Evolutionary conservation across 2,888 invertebrate genomes (phyloP), one percentile per base, ranked within the genome.

Genomic region (Acronicta aceris): DNA sequence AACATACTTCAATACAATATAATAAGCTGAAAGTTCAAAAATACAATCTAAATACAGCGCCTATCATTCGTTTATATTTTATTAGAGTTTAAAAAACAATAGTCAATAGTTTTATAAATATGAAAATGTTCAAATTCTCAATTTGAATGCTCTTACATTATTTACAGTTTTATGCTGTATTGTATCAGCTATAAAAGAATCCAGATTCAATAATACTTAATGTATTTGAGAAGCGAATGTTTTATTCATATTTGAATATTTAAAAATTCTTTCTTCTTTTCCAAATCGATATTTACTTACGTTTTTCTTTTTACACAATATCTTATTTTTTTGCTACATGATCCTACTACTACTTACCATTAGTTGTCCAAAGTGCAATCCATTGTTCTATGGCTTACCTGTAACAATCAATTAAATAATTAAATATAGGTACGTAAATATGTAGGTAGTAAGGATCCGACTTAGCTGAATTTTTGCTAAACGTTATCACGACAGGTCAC

Each of bases 231-330:
- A 64, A 48, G 45, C 17, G 41, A 8, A 63, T 65, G 53, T 66
- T 66, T 74, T 66, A 74, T 69, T 66, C 59, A 66, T 66, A 36
- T 57, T 59, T 51, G n/a, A 30, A 5, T 27, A 47, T 65, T 65
- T 53, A 53, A 41, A 61, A 62, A 46, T 27, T 27, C 30, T 16
- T 59, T 62, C 33, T 45, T 56, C 25, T 50, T 8, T 41, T 52
- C 5, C 15, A 41, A 8, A 5, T 36, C 6, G 6, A 42, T 65
- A 16, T 17, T 50, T 21, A 41, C 10, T 2, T 17, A n/a, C 16
- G 27, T 27, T 53, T 27, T 16, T 47, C 30, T 16, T 50, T 42
- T 2, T 42, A n/a, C 50, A 45, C 41, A 16, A 8, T 43, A 7
- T 16, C 36, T 63, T 45, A 8, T 15, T 45, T 53, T 25, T 8